phyloP scores from a whole-genome alignment of 2,888 invertebrate genomes.

The Lissonota sp. region DNA sequence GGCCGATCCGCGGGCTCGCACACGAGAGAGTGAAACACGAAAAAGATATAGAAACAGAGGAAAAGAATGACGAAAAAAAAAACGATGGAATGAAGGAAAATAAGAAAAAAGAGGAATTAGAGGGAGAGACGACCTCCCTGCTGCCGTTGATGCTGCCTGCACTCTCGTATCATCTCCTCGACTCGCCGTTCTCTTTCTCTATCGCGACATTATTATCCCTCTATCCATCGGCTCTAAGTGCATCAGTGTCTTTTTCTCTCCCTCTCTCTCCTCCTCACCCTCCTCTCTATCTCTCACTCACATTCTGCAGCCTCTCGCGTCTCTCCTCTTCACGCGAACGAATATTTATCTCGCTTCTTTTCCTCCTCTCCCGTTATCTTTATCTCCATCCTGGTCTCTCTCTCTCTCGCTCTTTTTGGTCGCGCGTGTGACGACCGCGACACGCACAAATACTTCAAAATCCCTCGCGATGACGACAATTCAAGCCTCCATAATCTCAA shows the following conservation, averaged over 20 bases:
- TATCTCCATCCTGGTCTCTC: conserved; percentile 25
- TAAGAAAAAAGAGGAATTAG: conserved; percentile 29
- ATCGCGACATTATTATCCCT: conserved; percentile 60
- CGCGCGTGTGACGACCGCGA: conserved; percentile 11
- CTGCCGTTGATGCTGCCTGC: conserved; percentile 57
- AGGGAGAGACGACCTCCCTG: conserved; percentile 51
- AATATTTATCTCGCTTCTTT: conserved; percentile 51
- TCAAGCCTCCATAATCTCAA: neutral
- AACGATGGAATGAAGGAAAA: conserved; percentile 20
- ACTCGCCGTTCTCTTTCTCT: conserved; percentile 18
- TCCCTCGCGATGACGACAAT: conserved; percentile 40
- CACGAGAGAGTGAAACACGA: neutral
- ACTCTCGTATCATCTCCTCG: conserved; percentile 62
- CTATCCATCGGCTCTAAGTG: conserved; percentile 67
- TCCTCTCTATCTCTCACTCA: conserved; percentile 54
- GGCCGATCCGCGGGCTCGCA: no score
- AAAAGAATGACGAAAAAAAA: conserved; percentile 43
- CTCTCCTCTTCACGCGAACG: no score
- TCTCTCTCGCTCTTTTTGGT: no score
- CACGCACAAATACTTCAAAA: conserved; percentile 55
- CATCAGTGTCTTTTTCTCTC: conserved; percentile 55
- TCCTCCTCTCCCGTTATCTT: conserved; percentile 31
- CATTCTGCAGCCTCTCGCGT: neutral
- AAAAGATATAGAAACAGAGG: conserved; percentile 36
- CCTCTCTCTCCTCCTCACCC: conserved; percentile 36